phyloP scores from a whole-genome alignment of 2,888 invertebrate species.

The Melangyna quadrimaculata region DNA sequence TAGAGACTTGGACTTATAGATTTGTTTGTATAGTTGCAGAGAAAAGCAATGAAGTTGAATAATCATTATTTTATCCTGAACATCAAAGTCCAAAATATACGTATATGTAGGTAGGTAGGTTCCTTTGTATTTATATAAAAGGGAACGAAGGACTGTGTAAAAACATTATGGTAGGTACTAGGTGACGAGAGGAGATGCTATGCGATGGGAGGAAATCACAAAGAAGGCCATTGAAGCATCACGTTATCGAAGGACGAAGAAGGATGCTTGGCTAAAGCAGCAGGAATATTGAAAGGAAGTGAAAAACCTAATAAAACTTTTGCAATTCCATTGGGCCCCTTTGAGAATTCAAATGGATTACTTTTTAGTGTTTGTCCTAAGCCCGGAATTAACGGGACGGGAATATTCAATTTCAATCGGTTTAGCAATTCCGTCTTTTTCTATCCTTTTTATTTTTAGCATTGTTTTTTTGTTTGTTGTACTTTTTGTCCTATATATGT shows the following conservation, averaged over 20 bases:
- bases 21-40: slow-evolving; percentile 11
- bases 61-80: slow-evolving; percentile 65
- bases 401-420: slow-evolving; percentile 71
- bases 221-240: slow-evolving; percentile 9
- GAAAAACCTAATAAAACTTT: slow-evolving; percentile 72
- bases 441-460: slow-evolving; percentile 8
- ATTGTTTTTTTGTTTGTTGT: background rate
- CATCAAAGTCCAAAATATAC: slow-evolving; percentile 54
- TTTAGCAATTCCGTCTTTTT: slow-evolving; percentile 44
- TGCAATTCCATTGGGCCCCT: slow-evolving; percentile 64
- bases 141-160: background rate
- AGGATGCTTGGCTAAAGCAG: slow-evolving; percentile 31
- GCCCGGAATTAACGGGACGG: slow-evolving; percentile 69
- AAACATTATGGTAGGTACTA: background rate
- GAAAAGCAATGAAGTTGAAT: slow-evolving; percentile 66
- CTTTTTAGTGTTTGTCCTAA: slow-evolving; percentile 71
- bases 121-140: background rate
- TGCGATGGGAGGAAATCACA: background rate
- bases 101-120: background rate
- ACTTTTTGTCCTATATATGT: background rate
- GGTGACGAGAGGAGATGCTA: background rate
- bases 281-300: slow-evolving; percentile 59
- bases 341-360: slow-evolving; percentile 71
- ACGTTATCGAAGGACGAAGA: slow-evolving; percentile 8
- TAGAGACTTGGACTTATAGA: background rate